Conservation (phyloP, 2,888 invertebrate genomes). For the Cataglyphis rosenhaueri region DNA sequence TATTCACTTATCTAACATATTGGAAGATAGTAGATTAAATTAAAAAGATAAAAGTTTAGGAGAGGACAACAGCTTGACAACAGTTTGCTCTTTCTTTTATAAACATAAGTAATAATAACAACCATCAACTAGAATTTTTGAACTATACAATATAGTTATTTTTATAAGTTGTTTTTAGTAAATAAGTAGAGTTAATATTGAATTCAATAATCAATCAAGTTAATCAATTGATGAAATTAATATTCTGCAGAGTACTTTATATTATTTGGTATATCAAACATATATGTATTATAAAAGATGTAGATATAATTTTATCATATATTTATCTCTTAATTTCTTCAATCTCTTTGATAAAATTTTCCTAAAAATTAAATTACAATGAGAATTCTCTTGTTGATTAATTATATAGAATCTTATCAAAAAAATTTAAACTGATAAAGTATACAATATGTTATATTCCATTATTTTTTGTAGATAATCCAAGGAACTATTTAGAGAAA, state of each 20-base stretch:
- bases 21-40: background rate
- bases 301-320: background rate
- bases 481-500: constrained; percentile 36
- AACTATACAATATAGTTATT: background rate
- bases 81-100: background rate
- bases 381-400: background rate
- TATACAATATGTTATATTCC: background rate
- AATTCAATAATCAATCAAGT: background rate
- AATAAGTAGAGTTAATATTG: background rate
- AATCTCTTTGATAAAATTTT: background rate
- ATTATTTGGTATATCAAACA: background rate
- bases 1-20: background rate
- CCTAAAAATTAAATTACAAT: constrained; percentile 8
- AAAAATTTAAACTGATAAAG: background rate
- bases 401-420: background rate
- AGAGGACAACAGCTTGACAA: background rate
- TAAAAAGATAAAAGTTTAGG: background rate
- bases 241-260: background rate
- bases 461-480: constrained; percentile 38
- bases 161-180: background rate
- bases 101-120: background rate
- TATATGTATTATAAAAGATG: background rate
- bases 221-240: constrained; percentile 10
- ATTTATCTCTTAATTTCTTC: background rate
- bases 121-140: background rate